These are phyloP conservation scores for Bradypus variegatus DNA, from an alignment of 2,797 vertebrate genomes.

Conservation along the genomic window DNA sequence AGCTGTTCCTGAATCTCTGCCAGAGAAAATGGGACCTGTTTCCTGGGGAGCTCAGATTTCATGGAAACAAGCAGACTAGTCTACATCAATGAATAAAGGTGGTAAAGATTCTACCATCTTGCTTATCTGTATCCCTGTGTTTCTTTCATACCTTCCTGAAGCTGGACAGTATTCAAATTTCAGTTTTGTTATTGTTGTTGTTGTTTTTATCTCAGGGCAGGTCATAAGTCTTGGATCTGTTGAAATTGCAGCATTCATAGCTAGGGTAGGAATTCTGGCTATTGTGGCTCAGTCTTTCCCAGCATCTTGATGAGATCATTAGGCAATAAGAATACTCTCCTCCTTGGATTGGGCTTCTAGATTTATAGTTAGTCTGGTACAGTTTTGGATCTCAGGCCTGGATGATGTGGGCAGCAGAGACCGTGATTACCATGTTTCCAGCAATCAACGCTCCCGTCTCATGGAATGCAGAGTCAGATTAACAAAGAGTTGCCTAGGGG, in stretches of 20 bases:
- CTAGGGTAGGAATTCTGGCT: conserved; percentile 86
- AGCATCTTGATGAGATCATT: conserved; percentile 88
- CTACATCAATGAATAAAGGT: not conserved
- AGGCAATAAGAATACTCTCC: conserved; percentile 93
- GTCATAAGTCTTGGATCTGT: conserved; percentile 85
- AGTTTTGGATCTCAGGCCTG: conserved; percentile 90
- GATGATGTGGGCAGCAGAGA: conserved; percentile 81
- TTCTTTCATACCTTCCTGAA: not conserved
- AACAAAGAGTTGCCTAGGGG: conserved; percentile 89
- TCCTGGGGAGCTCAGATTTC: conserved; percentile 89
- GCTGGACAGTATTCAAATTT: not conserved
- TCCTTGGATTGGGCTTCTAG: conserved; percentile 91
- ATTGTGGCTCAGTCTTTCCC: conserved; percentile 87
- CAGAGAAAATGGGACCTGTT: conserved; percentile 88
- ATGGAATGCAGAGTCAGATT: conserved; percentile 76
- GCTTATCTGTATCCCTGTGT: not conserved
- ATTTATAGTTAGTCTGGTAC: conserved; percentile 91
- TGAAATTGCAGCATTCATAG: conserved; percentile 88
- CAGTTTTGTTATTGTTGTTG: too few species aligned
- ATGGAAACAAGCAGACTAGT: conserved; percentile 84
- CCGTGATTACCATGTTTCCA: conserved; percentile 78
- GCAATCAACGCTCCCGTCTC: conserved; percentile 78
- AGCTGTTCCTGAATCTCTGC: conserved; percentile 90
- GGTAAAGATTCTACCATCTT: not conserved
- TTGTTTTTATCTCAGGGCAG: conserved; percentile 63